Evolutionary conservation across 2,888 invertebrate species (phyloP).

Genomic region (Eristalis arbustorum): DNA sequence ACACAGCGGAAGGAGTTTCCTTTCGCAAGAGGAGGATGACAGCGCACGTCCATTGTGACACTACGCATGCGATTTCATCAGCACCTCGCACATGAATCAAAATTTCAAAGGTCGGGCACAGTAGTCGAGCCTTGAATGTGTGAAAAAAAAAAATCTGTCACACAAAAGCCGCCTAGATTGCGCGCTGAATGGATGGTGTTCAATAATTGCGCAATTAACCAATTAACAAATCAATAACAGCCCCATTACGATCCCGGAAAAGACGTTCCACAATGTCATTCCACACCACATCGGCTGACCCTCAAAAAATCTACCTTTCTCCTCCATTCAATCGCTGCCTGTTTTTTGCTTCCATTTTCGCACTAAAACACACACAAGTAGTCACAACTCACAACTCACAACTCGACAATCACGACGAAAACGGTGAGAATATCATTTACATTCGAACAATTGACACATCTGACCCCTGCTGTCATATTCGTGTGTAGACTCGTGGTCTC

Average conservation of each 20-base stretch:
- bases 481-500: conserved; percentile 30
- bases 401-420: conserved; percentile 39
- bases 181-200: not conserved
- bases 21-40: not conserved
- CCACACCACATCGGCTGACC: conserved; percentile 4
- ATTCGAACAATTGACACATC: conserved; percentile 53
- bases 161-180: not conserved
- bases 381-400: conserved; percentile 1
- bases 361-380: not conserved
- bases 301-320: conserved; percentile 1
- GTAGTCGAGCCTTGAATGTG: not conserved
- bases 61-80: not conserved
- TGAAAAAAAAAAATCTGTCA: not conserved
- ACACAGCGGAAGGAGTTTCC: not conserved
- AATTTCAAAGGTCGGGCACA: not conserved
- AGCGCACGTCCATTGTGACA: not conserved
- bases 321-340: not conserved
- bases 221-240: not conserved
- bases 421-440: conserved; percentile 44
- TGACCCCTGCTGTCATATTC: conserved; percentile 47
- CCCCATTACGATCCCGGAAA: conserved; percentile 14
- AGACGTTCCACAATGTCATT: conserved; percentile 19
- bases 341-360: not conserved
- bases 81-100: not conserved
- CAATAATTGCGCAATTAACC: not conserved